Conservation (phyloP, 2,888 invertebrate species). For the Sarcophaga variegata region DNA sequence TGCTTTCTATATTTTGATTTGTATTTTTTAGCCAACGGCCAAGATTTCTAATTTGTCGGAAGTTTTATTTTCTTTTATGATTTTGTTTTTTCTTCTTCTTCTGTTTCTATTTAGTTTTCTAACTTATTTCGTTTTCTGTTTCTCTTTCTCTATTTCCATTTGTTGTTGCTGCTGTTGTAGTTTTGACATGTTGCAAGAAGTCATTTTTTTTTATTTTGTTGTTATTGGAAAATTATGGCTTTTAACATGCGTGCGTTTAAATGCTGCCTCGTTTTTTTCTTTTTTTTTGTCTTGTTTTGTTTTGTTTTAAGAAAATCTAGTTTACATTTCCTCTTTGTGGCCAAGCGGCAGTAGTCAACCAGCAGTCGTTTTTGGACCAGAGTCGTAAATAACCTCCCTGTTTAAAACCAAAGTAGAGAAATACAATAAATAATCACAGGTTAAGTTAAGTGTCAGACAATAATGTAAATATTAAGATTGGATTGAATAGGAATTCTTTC, state of each 20-base stretch:
- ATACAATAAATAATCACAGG: conserved; percentile 43
- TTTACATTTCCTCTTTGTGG: conserved; percentile 52
- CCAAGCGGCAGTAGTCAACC: not conserved
- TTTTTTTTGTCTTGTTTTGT: not conserved
- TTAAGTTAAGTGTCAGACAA: conserved; percentile 7
- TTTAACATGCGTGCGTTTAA: conserved; percentile 72
- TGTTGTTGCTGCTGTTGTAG: conserved; percentile 41
- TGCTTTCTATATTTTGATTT: conserved; percentile 30
- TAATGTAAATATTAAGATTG: not conserved
- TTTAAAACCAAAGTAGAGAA: conserved; percentile 9
- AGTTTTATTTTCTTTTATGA: conserved; percentile 64
- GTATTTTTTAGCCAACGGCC: conserved; percentile 48
- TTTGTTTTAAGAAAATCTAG: conserved; percentile 34
- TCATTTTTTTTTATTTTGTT: conserved; percentile 37
- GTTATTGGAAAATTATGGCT: conserved; percentile 47
- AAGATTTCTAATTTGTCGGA: conserved; percentile 71
- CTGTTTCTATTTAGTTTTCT: conserved; percentile 30
- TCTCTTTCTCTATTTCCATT: not conserved
- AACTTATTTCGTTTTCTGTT: not conserved
- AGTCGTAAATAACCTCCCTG: conserved; percentile 35
- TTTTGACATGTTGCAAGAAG: conserved; percentile 63
- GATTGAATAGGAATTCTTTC: not conserved
- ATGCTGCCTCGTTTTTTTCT: conserved; percentile 24
- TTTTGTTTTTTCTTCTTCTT: conserved; percentile 35
- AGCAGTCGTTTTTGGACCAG: not conserved